phyloP scores from a whole-genome alignment of 2,113 vertebrate genomes.

The Cochlearius cochlearius region DNA sequence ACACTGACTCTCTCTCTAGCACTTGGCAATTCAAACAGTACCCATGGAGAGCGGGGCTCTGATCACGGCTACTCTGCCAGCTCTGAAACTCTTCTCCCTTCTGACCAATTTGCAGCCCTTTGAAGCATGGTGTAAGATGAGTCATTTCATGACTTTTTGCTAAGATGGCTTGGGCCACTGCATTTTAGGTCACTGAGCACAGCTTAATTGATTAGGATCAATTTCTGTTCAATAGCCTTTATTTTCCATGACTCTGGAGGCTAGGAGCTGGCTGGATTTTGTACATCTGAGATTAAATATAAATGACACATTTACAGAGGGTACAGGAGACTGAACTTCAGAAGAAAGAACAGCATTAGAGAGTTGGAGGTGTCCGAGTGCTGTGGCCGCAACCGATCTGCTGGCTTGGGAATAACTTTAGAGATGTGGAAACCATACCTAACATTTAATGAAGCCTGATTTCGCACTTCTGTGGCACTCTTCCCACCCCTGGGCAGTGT shows the following conservation, averaged over 20 bases:
- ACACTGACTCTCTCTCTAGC: neutral
- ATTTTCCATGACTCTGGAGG: neutral
- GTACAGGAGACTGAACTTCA: neutral
- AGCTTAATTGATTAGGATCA: conserved; percentile 7
- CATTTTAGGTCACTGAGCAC: conserved; percentile 31
- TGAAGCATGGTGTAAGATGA: neutral
- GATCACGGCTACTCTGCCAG: neutral
- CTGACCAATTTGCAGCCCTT: neutral
- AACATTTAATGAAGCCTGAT: neutral
- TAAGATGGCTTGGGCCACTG: neutral
- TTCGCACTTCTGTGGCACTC: neutral
- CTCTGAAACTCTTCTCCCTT: conserved; percentile 1
- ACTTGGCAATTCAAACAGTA: neutral
- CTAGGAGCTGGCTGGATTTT: neutral
- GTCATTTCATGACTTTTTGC: neutral
- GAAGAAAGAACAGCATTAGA: neutral
- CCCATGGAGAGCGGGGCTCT: neutral
- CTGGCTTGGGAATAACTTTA: neutral
- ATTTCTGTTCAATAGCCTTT: conserved; percentile 25
- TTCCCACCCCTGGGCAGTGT: neutral
- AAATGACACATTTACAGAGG: neutral
- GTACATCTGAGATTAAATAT: neutral
- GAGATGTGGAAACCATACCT: neutral
- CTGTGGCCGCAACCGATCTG: neutral
- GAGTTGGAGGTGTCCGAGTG: neutral